phyloP scores from a whole-genome alignment of 2,113 vertebrate genomes.

The Myiozetetes cayanensis region DNA sequence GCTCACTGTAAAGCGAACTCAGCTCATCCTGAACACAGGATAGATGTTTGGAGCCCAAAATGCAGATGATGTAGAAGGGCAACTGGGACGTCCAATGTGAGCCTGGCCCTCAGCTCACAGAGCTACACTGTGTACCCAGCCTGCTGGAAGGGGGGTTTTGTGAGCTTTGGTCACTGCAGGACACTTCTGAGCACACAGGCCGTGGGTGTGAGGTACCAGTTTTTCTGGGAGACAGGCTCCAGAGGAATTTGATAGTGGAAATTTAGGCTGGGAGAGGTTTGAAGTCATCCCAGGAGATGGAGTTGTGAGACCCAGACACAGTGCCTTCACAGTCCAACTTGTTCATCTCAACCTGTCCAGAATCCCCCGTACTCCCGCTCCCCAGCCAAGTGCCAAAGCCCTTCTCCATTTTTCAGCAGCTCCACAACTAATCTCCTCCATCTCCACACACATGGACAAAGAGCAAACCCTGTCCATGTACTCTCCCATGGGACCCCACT shows the following conservation, averaged over 20 bases:
- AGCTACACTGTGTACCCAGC: not conserved
- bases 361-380: rapidly evolving
- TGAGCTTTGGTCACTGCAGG: not conserved
- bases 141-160: not conserved
- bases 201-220: rapidly evolving
- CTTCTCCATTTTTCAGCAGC: not conserved
- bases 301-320: not conserved
- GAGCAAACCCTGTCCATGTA: not conserved
- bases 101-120: not conserved
- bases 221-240: not conserved
- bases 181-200: rapidly evolving
- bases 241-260: not conserved
- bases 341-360: not conserved
- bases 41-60: not conserved
- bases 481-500: not conserved
- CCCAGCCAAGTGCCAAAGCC: not conserved
- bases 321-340: not conserved
- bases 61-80: not conserved
- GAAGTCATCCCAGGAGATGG: not conserved
- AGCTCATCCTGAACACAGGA: not conserved
- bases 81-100: not conserved
- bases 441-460: rapidly evolving
- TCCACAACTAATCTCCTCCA: not conserved
- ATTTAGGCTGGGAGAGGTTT: not conserved
- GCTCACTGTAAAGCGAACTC: not conserved